Evolutionary conservation across 2,888 invertebrate species (phyloP), one percentile per base, ranked within the genome.

Genomic region (Mactromeris polynyma): DNA sequence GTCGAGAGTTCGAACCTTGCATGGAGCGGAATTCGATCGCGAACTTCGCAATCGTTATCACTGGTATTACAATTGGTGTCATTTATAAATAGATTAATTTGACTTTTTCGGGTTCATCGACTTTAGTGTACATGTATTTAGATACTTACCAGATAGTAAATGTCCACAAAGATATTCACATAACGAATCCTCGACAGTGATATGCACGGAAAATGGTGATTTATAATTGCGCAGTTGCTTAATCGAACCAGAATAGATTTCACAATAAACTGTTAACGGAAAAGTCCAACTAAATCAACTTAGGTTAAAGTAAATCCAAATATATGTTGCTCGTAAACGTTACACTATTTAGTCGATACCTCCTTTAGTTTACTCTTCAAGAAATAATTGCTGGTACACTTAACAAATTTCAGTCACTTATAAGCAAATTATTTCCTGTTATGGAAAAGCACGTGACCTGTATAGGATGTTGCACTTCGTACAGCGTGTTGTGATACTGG

Each of bases 391-490:
- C 19, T 36, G 36, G 3, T 14, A 33, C 73, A 73, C 73, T 73
- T 73, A 73, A 33, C 73, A 14, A 73, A 58, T 33, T 73, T 73
- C 73, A 73, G 33, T 33, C 73, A 73, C 73, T 73, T 33, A 73
- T 33, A 17, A 2, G 17, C 33, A 36, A 73, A 73, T 73, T 73
- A 36, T 73, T 73, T 73, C 73, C 73, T 73, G 73, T 73, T 73
- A 73, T 73, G 73, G 73, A 73, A 36, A 73, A 33, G 33, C 73
- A 73, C 73, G 73, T 73, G 73, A 73, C 73, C 26, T 64, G 26
- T 33, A 14, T 73, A 36, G 2, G 31, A 73, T 33, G 73, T 33
- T 73, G 73, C 17, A 73, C 73, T 73, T 73, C 36, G 73, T 33
- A 36, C 73, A 36, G 17, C 14, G 33, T 73, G 73, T 11, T 3